These are phyloP conservation scores for Platyura marginata DNA, from an alignment of 1,140 invertebrate genomes.

Conservation along the genomic window DNA sequence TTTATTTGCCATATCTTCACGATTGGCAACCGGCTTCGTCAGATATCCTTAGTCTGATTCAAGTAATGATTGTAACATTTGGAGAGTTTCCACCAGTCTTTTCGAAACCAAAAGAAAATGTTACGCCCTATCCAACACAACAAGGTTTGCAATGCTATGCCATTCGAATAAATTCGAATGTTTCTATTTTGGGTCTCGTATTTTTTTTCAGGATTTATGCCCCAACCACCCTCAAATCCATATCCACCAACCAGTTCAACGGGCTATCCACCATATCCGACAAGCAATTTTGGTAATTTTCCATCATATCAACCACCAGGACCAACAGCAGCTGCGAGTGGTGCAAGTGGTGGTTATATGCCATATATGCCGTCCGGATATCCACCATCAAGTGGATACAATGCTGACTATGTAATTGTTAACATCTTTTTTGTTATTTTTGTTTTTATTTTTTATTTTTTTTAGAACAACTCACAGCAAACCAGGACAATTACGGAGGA, in stretches of 20 bases:
- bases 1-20: conserved; percentile 92
- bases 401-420: conserved; percentile 6
- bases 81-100: conserved; percentile 91
- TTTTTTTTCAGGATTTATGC: conserved; percentile 29
- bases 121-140: conserved; percentile 40
- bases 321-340: conserved; percentile 2
- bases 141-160: no score
- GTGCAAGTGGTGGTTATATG: background rate
- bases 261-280: conserved; percentile 15
- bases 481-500: conserved; percentile 80
- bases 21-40: conserved; percentile 80
- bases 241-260: conserved; percentile 13
- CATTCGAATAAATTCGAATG: no score
- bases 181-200: background rate
- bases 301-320: conserved; percentile 6
- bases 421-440: background rate
- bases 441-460: background rate
- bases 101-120: conserved; percentile 39
- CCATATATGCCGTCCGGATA: conserved; percentile 10
- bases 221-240: conserved; percentile 30
- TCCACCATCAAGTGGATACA: conserved; percentile 11
- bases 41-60: conserved; percentile 69
- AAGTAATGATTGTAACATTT: conserved; percentile 85
- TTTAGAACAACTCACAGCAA: background rate
- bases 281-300: conserved; percentile 1